These are phyloP conservation scores for Channa striata DNA, from an alignment of 2,797 vertebrate species.

Conservation along the genomic window DNA sequence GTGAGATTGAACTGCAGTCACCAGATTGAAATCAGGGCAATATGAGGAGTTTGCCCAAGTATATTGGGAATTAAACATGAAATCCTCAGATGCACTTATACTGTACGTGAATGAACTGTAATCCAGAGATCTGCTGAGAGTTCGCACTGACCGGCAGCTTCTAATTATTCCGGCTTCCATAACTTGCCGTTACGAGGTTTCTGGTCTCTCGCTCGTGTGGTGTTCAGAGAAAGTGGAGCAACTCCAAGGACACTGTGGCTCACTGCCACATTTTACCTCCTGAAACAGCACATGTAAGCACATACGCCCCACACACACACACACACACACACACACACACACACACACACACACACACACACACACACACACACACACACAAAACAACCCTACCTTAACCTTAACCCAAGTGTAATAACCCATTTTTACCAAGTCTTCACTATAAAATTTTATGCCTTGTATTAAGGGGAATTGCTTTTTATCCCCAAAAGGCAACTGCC, in stretches of 20 bases:
- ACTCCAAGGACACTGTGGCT: constrained; percentile 66
- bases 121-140: constrained; percentile 18
- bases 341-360: no score
- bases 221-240: constrained; percentile 60
- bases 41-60: no score
- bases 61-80: no score
- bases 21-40: no score
- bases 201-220: constrained; percentile 56
- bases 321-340: no score
- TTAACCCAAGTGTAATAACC: neutral
- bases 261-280: constrained; percentile 55
- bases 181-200: constrained; percentile 52
- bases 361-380: no score
- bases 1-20: no score
- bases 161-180: constrained; percentile 61
- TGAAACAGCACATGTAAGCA: constrained; percentile 26
- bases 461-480: neutral
- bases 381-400: neutral
- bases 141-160: constrained; percentile 74
- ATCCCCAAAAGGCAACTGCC: neutral
- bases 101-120: no score
- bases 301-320: neutral
- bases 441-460: no score
- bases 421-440: neutral
- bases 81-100: no score